Evolutionary conservation across 2,797 vertebrate species (phyloP), one percentile per base, ranked within the genome.

Genomic region (Buphagus erythrorhynchus): DNA sequence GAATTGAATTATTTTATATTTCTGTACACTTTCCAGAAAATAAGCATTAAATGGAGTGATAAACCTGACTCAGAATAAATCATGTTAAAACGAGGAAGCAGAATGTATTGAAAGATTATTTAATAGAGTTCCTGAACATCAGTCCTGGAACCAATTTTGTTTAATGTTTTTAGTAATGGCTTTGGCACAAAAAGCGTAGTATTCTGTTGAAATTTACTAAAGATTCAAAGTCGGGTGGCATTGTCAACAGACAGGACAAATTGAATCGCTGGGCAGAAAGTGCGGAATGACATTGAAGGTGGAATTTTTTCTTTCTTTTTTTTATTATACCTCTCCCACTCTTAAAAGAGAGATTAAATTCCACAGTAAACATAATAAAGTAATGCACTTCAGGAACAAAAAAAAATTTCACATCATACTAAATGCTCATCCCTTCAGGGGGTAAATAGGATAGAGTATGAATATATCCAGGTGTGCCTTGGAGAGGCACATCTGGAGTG

Each of bases 31-130:
- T 91, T 95, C 93, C 95, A 95, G 93, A 76, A 95, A 93, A 88
- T 93, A 95, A 91, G 75, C 72, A 26, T 89, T 92, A 93, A 95
- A 85, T 72, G 61, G 78, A 87, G 72, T 72, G 61, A 94, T 93
- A 95, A 95, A 93, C 75, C 85, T 74, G 75, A 71, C 87, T 96
- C 49, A 21, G 85, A 91, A 90, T 94, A 95, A 96, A 90, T 91
- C 68, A 79, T 40, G 54, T 76, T 94, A 77, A 93, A 95, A 91
- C 0, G n/a, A 93, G 72, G 75, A 79, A 91, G 67, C 26, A 63
- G 84, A 88, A 78, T 73, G 16, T 67, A 76, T 89, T 79, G 84
- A 66, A 82, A 93, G 78, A 85, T 89, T 94, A 81, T 93, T 97
- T 95, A 94, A 95, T 90, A 77, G 72, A 96, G 78, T 87, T 96